Percentiles rank a stretch among this genome's conserved stretches.
These are phyloP conservation scores for Brachirus orientalis DNA, from an alignment of 2,113 vertebrate genomes.

Conservation along the genomic window DNA sequence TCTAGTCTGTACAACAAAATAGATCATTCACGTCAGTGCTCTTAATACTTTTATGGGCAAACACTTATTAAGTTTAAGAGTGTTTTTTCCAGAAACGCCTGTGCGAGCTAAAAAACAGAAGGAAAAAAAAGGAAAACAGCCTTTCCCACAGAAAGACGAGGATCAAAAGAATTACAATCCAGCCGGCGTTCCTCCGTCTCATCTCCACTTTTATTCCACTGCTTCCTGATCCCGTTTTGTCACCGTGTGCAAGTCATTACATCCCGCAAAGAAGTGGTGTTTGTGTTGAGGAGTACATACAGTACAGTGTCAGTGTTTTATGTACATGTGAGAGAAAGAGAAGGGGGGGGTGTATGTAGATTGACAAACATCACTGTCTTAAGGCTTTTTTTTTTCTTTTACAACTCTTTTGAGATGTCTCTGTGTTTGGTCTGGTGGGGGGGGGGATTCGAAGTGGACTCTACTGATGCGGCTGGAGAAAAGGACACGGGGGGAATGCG, in stretches of 20 bases:
- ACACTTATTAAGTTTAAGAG: neutral
- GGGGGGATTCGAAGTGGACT: too few species aligned
- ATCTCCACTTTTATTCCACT: neutral
- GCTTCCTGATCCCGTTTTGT: slow-evolving; percentile 34
- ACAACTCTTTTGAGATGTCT: slow-evolving; percentile 54
- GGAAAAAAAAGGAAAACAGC: slow-evolving; percentile 1
- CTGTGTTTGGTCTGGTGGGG: slow-evolving; percentile 42
- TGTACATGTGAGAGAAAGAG: slow-evolving; percentile 52
- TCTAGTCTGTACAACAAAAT: slow-evolving; percentile 82
- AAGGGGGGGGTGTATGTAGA: slow-evolving; percentile 22
- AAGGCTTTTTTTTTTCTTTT: slow-evolving; percentile 74
- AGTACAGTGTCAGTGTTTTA: slow-evolving; percentile 31
- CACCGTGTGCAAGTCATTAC: slow-evolving; percentile 51
- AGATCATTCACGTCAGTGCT: slow-evolving; percentile 66
- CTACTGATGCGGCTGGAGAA: slow-evolving; percentile 24
- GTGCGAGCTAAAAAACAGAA: neutral
- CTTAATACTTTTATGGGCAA: neutral
- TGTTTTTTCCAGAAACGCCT: neutral
- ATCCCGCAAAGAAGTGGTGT: slow-evolving; percentile 46
- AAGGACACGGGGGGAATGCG: neutral
- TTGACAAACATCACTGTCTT: slow-evolving; percentile 78
- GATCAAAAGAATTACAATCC: slow-evolving; percentile 78
- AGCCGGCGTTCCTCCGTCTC: slow-evolving; percentile 38
- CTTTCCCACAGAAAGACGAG: slow-evolving; percentile 72
- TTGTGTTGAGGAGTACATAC: slow-evolving; percentile 13